Evolutionary conservation across 2,797 vertebrate species (phyloP).

Genomic region (Apogon hyalosoma): DNA sequence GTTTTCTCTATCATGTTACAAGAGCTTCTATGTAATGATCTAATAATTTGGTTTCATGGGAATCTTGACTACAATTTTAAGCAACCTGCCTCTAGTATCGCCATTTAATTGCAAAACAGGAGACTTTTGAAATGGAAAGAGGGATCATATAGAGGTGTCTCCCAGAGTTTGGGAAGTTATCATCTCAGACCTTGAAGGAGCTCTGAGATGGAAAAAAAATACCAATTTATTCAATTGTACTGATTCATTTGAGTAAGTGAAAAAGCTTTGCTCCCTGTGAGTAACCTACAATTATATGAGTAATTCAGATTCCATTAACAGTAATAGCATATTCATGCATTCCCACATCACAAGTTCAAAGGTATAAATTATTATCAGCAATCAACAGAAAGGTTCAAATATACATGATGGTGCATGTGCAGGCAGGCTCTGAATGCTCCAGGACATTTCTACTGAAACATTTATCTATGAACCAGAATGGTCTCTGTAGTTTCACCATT

Average conservation of each 20-base stretch:
- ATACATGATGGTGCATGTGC: too few species aligned
- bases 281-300: too few species aligned
- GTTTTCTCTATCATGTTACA: background rate
- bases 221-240: too few species aligned
- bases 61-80: background rate
- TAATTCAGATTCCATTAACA: too few species aligned
- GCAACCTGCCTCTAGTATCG: background rate
- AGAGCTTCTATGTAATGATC: background rate
- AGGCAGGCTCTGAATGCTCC: conserved; percentile 27
- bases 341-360: too few species aligned
- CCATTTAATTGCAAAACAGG: conserved; percentile 13
- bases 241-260: too few species aligned
- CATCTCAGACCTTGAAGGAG: background rate
- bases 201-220: background rate
- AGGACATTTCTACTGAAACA: conserved; percentile 32
- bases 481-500: conserved; percentile 14
- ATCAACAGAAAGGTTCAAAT: too few species aligned
- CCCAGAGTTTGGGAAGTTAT: conserved; percentile 4
- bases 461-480: conserved; percentile 42
- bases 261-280: too few species aligned
- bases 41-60: background rate
- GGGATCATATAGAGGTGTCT: conserved; percentile 14
- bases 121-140: conserved; percentile 4
- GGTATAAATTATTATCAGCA: too few species aligned
- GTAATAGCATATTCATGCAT: too few species aligned